Evolutionary conservation across 2,888 invertebrate species (phyloP).

Genomic region (Copidosoma aretas): DNA sequence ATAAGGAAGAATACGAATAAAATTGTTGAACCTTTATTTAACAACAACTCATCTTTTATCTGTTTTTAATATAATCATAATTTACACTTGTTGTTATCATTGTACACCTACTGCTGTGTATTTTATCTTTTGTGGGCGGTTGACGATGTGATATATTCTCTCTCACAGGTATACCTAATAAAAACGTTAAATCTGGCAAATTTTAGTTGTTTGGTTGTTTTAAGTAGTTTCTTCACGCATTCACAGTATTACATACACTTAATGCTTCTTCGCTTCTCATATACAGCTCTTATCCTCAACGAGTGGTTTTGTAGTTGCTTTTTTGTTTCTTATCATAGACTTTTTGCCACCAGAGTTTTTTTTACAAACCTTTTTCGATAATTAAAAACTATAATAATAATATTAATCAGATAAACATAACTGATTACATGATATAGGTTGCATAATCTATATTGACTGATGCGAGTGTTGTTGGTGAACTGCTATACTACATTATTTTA

Average conservation of each 20-base stretch:
- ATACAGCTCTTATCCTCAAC: background rate
- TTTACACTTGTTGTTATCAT: slow-evolving; percentile 27
- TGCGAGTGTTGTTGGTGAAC: no score
- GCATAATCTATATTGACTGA: no score
- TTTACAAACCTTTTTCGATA: background rate
- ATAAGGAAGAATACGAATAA: background rate
- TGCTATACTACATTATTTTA: no score
- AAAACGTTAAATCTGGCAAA: slow-evolving; percentile 18
- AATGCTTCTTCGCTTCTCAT: slow-evolving; percentile 27
- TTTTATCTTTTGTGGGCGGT: slow-evolving; percentile 24
- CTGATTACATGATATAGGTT: no score
- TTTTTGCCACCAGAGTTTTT: background rate
- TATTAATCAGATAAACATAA: no score
- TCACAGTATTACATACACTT: background rate
- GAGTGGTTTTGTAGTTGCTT: slow-evolving; percentile 18
- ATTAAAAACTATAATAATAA: background rate
- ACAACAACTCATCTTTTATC: background rate
- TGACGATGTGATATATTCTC: slow-evolving; percentile 28
- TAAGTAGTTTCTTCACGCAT: slow-evolving; percentile 23
- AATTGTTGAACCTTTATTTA: slow-evolving; percentile 39
- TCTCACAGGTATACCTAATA: slow-evolving; percentile 24
- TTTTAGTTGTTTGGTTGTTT: slow-evolving; percentile 6
- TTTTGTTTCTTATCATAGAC: background rate
- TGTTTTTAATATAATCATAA: slow-evolving; percentile 10
- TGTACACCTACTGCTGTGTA: no score